Evolutionary conservation across 2,888 invertebrate species (phyloP), one percentile per base, ranked within the genome.

Genomic region (Ornithoptera alexandrae): DNA sequence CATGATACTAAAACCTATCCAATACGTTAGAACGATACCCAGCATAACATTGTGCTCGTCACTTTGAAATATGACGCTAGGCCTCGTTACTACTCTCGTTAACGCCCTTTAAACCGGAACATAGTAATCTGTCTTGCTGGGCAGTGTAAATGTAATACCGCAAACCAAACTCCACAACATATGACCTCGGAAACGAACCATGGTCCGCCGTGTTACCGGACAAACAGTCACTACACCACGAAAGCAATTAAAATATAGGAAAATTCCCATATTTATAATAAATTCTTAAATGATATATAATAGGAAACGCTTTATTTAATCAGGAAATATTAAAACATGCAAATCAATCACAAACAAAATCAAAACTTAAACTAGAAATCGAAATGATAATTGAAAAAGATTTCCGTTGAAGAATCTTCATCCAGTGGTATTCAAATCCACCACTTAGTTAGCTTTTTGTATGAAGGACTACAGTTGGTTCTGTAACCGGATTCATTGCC

Each of bases 401-500:
- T 72, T 80, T 72, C 82, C 75, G 74, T 72, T 83, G 65, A 89
- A 82, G 58, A 77, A 71, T 75, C 86, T 87, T 76, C 83, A 78
- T 62, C 74, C 81, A 24, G 4, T 39, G 85, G 86, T 22, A 22
- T 22, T 22, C 22, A 22, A 22, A 88, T 3, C 78, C 50, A 59
- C 82, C 60, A 69, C 42, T 61, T 63, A 5, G 73, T 73, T 8
- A 79, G 77, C 24, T 77, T 76, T 50, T 67, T 71, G 56, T 78
- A 78, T 3, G 80, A 76, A 63, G 71, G 71, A 18, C 81, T 78
- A 73, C 78, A 81, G 62, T 78, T 80, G 12, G 88, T 82, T 36
- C 71, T 72, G 74, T 87, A 89, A 12, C 86, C 90, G 42, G 89
- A 89, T 70, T 90, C 87, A 69, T 76, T 75, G 73, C 80, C 82